These are phyloP conservation scores for Augiades crinisus DNA, from an alignment of 2,888 invertebrate genomes.

Conservation along the genomic window DNA sequence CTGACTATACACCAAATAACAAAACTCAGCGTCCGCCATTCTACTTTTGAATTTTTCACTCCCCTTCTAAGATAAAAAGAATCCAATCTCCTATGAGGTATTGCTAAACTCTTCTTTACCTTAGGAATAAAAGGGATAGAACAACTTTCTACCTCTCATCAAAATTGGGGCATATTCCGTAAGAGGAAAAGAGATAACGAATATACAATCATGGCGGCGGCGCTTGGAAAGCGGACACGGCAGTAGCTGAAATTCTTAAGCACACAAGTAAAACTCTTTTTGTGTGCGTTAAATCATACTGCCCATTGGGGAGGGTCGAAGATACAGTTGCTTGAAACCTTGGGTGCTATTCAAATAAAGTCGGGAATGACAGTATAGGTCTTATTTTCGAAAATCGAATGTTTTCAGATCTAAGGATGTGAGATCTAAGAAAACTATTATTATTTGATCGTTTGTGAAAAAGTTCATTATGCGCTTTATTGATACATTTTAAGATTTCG, in stretches of 20 bases:
- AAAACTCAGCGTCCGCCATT: slow-evolving; percentile 39
- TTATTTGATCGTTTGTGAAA: no score
- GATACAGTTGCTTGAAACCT: slow-evolving; percentile 38
- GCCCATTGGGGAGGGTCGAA: slow-evolving; percentile 51
- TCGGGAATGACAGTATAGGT: no score
- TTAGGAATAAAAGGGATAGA: slow-evolving; percentile 33
- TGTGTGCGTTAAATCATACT: slow-evolving; percentile 54
- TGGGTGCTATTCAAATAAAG: no score
- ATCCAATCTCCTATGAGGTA: slow-evolving; percentile 61
- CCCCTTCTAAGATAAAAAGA: slow-evolving; percentile 69
- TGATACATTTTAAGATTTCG: no score
- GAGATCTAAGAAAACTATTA: no score
- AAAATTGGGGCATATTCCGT: slow-evolving; percentile 27
- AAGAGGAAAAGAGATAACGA: slow-evolving; percentile 50
- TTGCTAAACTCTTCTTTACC: slow-evolving; percentile 40
- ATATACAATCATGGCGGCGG: slow-evolving; percentile 69
- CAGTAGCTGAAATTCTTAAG: slow-evolving; percentile 50
- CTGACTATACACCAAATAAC: slow-evolving; percentile 37
- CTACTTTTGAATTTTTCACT: slow-evolving; percentile 62
- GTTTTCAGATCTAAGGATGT: no score
- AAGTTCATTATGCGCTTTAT: no score
- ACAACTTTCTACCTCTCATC: slow-evolving; percentile 24
- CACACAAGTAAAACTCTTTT: slow-evolving; percentile 52
- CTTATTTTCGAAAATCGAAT: no score
- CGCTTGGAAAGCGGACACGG: slow-evolving; percentile 49